Percentiles rank a stretch among this genome's conserved stretches.
These are phyloP conservation scores for Idris sp. DNA, from an alignment of 1,140 invertebrate species.

Conservation along the genomic window DNA sequence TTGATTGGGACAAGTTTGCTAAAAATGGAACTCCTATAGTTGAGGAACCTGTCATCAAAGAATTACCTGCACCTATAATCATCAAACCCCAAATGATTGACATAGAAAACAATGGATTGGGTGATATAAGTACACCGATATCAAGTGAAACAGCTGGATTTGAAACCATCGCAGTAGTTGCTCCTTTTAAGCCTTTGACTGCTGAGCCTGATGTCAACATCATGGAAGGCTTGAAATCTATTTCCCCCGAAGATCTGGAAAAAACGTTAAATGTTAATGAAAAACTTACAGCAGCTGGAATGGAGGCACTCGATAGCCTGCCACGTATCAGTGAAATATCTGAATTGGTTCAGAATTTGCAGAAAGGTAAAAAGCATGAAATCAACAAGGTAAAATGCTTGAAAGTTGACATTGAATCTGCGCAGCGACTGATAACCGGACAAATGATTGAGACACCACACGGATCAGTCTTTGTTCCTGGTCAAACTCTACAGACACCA, in stretches of 20 bases:
- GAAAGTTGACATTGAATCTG: conserved; percentile 82
- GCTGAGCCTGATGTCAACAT: conserved; percentile 74
- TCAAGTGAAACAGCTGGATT: conserved; percentile 80
- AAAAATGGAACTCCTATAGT: conserved; percentile 73
- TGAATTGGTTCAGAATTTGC: conserved; percentile 81
- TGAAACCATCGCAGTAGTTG: conserved; percentile 81
- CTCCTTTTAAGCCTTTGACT: conserved; percentile 80
- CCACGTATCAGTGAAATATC: conserved; percentile 83
- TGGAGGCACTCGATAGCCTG: conserved; percentile 78
- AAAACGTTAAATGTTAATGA: conserved; percentile 80
- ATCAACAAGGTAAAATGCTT: conserved; percentile 82
- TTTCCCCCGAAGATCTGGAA: conserved; percentile 79
- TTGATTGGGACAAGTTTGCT: conserved; percentile 82
- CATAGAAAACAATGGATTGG: conserved; percentile 65
- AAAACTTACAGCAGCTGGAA: conserved; percentile 78
- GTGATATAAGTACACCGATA: conserved; percentile 72
- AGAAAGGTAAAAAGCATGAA: conserved; percentile 80
- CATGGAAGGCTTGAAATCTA: conserved; percentile 68
- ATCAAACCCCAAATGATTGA: conserved; percentile 77
- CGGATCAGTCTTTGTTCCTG: conserved; percentile 84
- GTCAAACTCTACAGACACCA: conserved; percentile 85
- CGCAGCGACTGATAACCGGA: conserved; percentile 83
- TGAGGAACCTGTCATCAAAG: conserved; percentile 73
- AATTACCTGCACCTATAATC: conserved; percentile 78
- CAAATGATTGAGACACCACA: conserved; percentile 84